phyloP scores from a whole-genome alignment of 2,797 vertebrate genomes.

The Gorsachius magnificus region DNA sequence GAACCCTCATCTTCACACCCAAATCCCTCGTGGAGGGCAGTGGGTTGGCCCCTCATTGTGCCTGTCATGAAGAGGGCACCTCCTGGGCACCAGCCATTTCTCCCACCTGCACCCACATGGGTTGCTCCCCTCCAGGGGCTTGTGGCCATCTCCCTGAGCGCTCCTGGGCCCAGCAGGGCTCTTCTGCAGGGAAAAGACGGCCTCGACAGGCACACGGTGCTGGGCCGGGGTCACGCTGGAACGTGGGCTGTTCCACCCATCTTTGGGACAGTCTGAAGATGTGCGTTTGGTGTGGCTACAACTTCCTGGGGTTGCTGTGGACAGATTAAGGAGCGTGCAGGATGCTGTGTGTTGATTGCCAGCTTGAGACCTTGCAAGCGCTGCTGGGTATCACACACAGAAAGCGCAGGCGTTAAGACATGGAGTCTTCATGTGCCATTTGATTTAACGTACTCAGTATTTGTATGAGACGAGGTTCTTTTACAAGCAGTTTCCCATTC shows the following conservation, averaged over 20 bases:
- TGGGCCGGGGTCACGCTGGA: not conserved
- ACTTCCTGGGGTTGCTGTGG: not conserved
- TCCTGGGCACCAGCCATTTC: not conserved
- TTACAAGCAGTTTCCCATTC: not conserved
- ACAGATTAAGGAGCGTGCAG: fast-evolving
- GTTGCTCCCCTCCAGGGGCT: not conserved
- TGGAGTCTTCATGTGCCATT: fast-evolving
- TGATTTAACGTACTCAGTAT: not conserved
- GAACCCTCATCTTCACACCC: not conserved
- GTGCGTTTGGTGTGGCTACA: not conserved
- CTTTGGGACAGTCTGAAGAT: not conserved
- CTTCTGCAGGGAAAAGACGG: not conserved
- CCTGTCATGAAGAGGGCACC: not conserved
- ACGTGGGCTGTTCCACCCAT: fast-evolving
- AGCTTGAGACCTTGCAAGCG: not conserved
- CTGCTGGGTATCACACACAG: not conserved
- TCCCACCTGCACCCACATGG: fast-evolving
- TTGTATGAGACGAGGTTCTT: not conserved
- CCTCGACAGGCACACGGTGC: fast-evolving
- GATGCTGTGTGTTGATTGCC: not conserved
- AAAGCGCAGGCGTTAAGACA: fast-evolving
- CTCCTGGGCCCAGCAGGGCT: not conserved
- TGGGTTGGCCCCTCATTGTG: not conserved
- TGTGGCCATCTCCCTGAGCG: fast-evolving
- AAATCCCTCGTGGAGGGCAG: fast-evolving